Percentiles rank a stretch among this genome's conserved stretches.
Evolutionary conservation across 2,797 vertebrate genomes (phyloP).

Genomic region (Melanotaenia pygmaea): DNA sequence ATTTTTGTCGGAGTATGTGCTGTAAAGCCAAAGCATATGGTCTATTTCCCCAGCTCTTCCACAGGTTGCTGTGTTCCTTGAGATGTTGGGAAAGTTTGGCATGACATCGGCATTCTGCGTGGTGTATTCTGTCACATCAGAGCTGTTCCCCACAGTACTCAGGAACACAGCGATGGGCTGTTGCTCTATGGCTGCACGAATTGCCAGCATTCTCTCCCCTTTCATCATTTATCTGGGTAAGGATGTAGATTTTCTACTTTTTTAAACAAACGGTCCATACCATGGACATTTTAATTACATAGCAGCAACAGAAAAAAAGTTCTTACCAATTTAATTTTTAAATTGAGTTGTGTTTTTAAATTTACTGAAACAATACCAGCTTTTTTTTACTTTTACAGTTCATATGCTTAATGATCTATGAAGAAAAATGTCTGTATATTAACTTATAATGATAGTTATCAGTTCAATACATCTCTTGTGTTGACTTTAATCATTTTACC

Average conservation of each 20-base stretch:
- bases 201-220: constrained; percentile 88
- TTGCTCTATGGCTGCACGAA: constrained; percentile 88
- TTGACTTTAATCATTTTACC: neutral
- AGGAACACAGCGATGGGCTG: constrained; percentile 91
- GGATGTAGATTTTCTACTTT: constrained; percentile 15
- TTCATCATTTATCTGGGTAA: constrained; percentile 90
- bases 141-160: constrained; percentile 91
- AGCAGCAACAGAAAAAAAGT: neutral
- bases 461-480: neutral
- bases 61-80: constrained; percentile 55
- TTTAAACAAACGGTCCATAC: neutral
- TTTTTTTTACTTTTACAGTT: too few species aligned
- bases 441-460: neutral
- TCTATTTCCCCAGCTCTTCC: constrained; percentile 38
- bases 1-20: neutral
- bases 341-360: neutral
- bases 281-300: neutral
- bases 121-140: constrained; percentile 88
- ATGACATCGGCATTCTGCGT: constrained; percentile 88
- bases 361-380: neutral
- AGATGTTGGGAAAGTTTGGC: constrained; percentile 90
- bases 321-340: neutral
- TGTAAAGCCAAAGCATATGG: neutral
- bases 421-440: neutral
- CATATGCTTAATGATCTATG: neutral